A percentile compares a stretch with the other conserved stretches of the same genome.
These are phyloP conservation scores for Harpegnathos saltator DNA, from an alignment of 1,140 invertebrate genomes.

Conservation along the genomic window DNA sequence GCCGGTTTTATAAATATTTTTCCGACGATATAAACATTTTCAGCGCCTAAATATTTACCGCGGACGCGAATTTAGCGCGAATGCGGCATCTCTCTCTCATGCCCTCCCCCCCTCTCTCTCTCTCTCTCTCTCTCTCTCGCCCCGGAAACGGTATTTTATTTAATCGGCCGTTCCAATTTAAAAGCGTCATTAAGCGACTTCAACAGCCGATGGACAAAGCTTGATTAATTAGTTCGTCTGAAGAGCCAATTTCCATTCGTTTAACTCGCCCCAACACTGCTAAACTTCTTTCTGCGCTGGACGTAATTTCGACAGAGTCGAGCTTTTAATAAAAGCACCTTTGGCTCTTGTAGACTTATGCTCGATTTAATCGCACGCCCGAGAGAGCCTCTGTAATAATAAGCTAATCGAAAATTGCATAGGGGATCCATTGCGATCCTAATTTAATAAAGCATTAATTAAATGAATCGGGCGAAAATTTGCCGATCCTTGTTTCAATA, in stretches of 20 bases:
- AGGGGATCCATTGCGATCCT: background rate
- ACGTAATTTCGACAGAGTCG: slow-evolving; percentile 25
- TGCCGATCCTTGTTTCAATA: background rate
- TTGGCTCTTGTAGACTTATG: slow-evolving; percentile 17
- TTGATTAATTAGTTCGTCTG: slow-evolving; percentile 45
- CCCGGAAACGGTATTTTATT: slow-evolving; percentile 24
- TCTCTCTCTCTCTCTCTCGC: too few species aligned
- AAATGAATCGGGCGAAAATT: slow-evolving; percentile 19
- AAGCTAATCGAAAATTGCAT: slow-evolving; percentile 34
- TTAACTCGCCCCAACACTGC: slow-evolving; percentile 15
- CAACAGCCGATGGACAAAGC: slow-evolving; percentile 24
- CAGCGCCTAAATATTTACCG: background rate
- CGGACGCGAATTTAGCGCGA: slow-evolving; percentile 7
- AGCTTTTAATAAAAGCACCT: slow-evolving; percentile 45
- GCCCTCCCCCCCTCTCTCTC: too few species aligned
- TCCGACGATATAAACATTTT: background rate
- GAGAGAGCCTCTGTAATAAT: background rate
- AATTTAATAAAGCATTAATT: slow-evolving; percentile 40
- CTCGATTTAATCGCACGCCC: slow-evolving; percentile 8
- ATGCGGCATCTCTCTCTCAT: too few species aligned
- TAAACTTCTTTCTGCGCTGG: slow-evolving; percentile 32
- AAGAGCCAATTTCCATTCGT: slow-evolving; percentile 42
- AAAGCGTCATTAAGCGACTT: slow-evolving; percentile 35
- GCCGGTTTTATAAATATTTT: slow-evolving; percentile 4
- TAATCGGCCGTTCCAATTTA: slow-evolving; percentile 32